A percentile compares a stretch with the other conserved stretches of the same genome.
phyloP scores from a whole-genome alignment of 2,797 vertebrate species.

The Urophycis tenuis region DNA sequence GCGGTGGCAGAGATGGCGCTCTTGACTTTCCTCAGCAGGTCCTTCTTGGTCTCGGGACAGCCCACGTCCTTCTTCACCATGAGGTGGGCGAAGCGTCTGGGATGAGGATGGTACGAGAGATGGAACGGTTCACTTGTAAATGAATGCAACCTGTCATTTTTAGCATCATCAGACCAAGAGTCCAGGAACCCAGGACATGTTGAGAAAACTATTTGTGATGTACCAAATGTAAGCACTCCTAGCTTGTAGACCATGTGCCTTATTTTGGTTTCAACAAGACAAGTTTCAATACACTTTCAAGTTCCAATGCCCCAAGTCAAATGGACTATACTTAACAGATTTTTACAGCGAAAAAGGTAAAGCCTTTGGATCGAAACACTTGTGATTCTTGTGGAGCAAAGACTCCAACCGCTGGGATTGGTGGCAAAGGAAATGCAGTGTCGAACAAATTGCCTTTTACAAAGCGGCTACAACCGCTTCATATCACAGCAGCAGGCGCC shows the following conservation, averaged over 20 bases:
- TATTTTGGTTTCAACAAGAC: too few species aligned
- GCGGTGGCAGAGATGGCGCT: conserved; percentile 96
- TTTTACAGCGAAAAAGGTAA: too few species aligned
- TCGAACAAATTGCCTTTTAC: not conserved
- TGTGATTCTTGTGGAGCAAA: not conserved
- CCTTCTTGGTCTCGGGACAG: conserved; percentile 91
- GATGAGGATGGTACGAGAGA: not conserved
- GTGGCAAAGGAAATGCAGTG: not conserved
- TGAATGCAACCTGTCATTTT: not conserved
- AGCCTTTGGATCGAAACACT: too few species aligned
- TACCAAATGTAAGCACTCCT: too few species aligned
- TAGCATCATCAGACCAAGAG: too few species aligned
- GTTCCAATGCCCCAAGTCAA: too few species aligned
- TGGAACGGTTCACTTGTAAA: not conserved
- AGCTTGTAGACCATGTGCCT: too few species aligned
- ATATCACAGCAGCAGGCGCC: not conserved
- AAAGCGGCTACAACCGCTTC: not conserved
- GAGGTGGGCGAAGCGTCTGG: conserved; percentile 90
- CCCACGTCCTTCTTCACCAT: conserved; percentile 93
- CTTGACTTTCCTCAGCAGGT: conserved; percentile 94
- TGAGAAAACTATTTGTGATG: too few species aligned
- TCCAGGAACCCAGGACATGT: too few species aligned
- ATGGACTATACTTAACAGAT: too few species aligned
- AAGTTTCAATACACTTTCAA: too few species aligned
- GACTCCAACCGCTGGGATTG: not conserved